Evolutionary conservation across 2,113 vertebrate species (phyloP), one percentile per base, ranked within the genome.

Genomic region (Phalacrocorax pelagicus): DNA sequence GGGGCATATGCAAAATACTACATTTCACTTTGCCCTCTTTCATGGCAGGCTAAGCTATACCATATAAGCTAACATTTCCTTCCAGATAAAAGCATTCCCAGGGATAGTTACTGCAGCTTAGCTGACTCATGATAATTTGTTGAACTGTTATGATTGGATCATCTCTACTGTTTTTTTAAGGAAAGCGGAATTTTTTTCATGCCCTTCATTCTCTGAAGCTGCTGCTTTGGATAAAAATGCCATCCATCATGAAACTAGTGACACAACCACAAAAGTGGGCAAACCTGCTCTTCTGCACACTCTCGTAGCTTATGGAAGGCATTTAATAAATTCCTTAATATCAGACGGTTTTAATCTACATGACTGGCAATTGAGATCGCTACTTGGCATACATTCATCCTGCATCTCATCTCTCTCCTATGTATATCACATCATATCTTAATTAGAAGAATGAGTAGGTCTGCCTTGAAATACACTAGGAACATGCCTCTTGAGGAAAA

Each of bases 361-460:
- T 61, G 85, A 57, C 67, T 73, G 54, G 74, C 93, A 96, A 96
- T 89, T 91, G 89, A 92, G 84, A 95, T 95, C 0, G 14, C 83
- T 94, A 34, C 55, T 89, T 97, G 96, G 91, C 94, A 90, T 77
- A n/a, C 78, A 85, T 85, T 95, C 81, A 81, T 92, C n/a, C 70
- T 78, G 78, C 94, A 89, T 87, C 87, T 96, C 93, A 91, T 94
- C 89, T 90, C 85, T 81, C 32, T 82, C 78, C 74, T 70, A 82
- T 91, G 81, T 81, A 82, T 85, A 94, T 87, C 86, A 72, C 73
- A 96, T 89, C 72, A 36, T 55, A 87, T 90, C 91, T 95, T 94
- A 95, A 97, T 95, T 90, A 95, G 92, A 96, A 95, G 95, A 96
- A 70, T 92, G 86, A 94, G 89, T 69, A 87, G 81, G 66, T 92